Evolutionary conservation across 2,888 invertebrate species (phyloP).

Genomic region (Tenthredo distinguenda): DNA sequence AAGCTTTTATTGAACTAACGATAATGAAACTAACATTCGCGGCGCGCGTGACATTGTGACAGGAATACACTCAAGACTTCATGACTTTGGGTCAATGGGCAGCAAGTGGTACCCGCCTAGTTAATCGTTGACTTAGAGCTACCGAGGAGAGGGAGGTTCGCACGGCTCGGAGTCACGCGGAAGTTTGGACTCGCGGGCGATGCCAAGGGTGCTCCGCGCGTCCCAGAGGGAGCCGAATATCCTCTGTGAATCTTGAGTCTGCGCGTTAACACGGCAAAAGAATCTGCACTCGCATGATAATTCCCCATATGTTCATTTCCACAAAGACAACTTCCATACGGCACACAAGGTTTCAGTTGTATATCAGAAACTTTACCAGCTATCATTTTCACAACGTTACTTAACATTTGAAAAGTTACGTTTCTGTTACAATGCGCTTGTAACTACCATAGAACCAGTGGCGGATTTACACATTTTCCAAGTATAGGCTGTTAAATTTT

Average conservation of each 20-base stretch:
- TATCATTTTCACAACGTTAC: too few relatives aligned
- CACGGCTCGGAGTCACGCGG: conserved; percentile 63
- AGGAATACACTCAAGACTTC: conserved; percentile 58
- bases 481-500: too few relatives aligned
- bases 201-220: conserved; percentile 15
- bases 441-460: too few relatives aligned
- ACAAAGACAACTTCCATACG: background rate
- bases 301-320: background rate
- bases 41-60: conserved; percentile 24
- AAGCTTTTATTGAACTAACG: background rate
- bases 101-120: conserved; percentile 36
- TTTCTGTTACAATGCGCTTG: too few relatives aligned
- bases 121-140: conserved; percentile 23
- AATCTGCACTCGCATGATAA: background rate
- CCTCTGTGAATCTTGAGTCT: conserved; percentile 25
- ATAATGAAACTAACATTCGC: background rate
- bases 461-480: too few relatives aligned
- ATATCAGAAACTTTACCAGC: too few relatives aligned
- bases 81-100: conserved; percentile 58
- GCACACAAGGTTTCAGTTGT: background rate
- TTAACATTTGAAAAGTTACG: too few relatives aligned
- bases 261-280: background rate
- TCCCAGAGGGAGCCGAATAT: conserved; percentile 33
- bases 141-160: conserved; percentile 61
- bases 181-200: conserved; percentile 63